Conservation (phyloP, 2,797 vertebrate genomes). For the Eurystomus glaucurus region DNA sequence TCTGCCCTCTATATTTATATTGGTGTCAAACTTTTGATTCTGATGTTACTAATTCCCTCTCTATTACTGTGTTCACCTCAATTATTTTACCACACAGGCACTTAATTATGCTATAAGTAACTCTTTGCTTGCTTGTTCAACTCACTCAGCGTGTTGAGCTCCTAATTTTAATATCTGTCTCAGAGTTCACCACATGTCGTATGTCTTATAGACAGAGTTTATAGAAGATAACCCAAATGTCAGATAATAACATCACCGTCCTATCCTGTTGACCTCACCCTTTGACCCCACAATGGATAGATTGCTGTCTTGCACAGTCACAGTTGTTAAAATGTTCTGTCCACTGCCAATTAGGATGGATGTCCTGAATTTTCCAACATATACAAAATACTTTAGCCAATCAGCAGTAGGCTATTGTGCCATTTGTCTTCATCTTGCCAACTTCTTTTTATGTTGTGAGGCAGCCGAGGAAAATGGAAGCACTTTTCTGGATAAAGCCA, state of each 20-base stretch:
- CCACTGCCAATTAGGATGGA: slow-evolving; percentile 65
- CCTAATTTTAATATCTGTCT: slow-evolving; percentile 23
- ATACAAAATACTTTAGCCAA: slow-evolving; percentile 70
- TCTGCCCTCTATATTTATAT: neutral
- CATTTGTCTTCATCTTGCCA: slow-evolving; percentile 75
- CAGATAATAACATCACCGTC: slow-evolving; percentile 65
- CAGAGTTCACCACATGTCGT: slow-evolving; percentile 1
- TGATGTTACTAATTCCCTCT: neutral
- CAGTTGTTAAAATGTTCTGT: slow-evolving; percentile 55
- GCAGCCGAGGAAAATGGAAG: slow-evolving; percentile 23
- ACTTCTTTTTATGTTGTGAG: slow-evolving; percentile 30
- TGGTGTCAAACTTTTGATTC: neutral
- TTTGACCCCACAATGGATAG: slow-evolving; percentile 74
- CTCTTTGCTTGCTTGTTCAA: neutral
- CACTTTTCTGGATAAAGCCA: slow-evolving; percentile 9
- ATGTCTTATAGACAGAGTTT: neutral
- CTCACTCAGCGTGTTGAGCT: neutral
- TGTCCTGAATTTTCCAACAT: slow-evolving; percentile 62
- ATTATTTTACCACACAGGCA: slow-evolving; percentile 14
- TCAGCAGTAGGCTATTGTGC: slow-evolving; percentile 48
- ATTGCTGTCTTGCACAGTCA: slow-evolving; percentile 71
- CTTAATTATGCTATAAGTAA: slow-evolving; percentile 16
- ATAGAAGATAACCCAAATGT: slow-evolving; percentile 67
- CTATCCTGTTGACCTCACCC: slow-evolving; percentile 72
- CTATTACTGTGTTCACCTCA: neutral